Evolutionary conservation across 92 coral and sea anemone genomes (phyloP), one percentile per base, ranked within the genome.

Genomic region (Nematostella vectensis): DNA sequence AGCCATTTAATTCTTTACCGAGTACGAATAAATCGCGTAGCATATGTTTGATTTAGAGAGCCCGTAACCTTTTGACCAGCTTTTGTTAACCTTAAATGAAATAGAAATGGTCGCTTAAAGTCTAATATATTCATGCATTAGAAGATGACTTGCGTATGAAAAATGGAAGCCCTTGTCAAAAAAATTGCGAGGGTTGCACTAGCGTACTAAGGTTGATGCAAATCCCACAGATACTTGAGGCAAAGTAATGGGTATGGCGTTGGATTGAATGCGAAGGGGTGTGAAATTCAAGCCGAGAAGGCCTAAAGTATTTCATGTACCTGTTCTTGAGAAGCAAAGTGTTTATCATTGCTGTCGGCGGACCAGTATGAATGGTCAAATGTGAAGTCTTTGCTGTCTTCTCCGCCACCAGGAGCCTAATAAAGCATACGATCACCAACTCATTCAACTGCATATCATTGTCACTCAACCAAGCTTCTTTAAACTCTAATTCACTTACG

Each of bases 301-400:
- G 40, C 8, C 15, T 33, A 33, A 33, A 33, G 6, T 6, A 15
- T 6, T 6, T 33, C 6, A 15, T 17, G 23, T 45, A 91, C 98
- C 94, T 75, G 94, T 48, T 91, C 98, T 57, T 91, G 98, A 20
- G 98, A 77, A 30, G 88, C 96, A 40, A 69, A 91, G 38, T 91
- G 98, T 31, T 85, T 78, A 71, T 91, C 98, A 38, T 80, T 62
- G 53, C 98, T 91, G 39, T 91, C 94, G 21, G 83, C 86, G 17
- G 98, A 91, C 96, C 98, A 91, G 66, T 91, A 91, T 9, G 98
- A 91, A 45, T 60, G 79, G 62, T 91, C 98, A 26, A 81, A 91
- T 2, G 98, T 81, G 52, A 91, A 91, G 50, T 91, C 96, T 44
- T 83, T 83, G 61, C 82, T 85, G 70, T 81, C 89, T 56, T 79